Evolutionary conservation across 2,797 vertebrate species (phyloP), one percentile per base, ranked within the genome.

Genomic region (Babyrousa celebensis): DNA sequence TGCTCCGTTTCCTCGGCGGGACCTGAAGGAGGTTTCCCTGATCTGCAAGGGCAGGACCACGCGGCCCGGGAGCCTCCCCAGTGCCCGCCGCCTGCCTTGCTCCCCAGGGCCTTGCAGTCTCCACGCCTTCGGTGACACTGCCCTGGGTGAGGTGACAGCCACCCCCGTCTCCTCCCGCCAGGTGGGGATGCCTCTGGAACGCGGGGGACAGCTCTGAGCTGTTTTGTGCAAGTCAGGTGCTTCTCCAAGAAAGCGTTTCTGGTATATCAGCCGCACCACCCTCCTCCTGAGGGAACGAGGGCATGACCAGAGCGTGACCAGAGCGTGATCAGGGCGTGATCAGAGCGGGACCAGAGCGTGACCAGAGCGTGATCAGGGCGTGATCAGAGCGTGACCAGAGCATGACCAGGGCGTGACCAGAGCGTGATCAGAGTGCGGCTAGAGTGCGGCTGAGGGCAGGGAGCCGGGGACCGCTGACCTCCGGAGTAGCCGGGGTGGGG

Each of bases 1-100:
- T 29, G n/a, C 48, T 43, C 27, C 29, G 63, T 25, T 67, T 70
- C 65, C 20, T 10, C 16, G 9, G n/a, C 48, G 52, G 32, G 25
- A 40, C 48, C 21, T 23, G 12, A 0, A 1, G 16, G 48, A 32
- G 48, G 15, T 20, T 27, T 36, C 72, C 72, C 21, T 77, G 17
- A 27, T 36, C 60, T 63, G 29, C 62, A 29, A 2, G 32, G 36
- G 9, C 68, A 43, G 23, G 27, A 25, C 27, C 70, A 23, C 20
- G 4, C 1, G 3, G 27, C 85, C 40, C 21, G 12, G 10, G 15
- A 27, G 72, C 21, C 15, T 36, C 43, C 48, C 21, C 43, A 3
- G 14, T 0, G 1, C 40, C 70, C 10, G 0, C 40, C 0, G 0
- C 11, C 71, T 12, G 4, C 14, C 0, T 8, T 0, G 14, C 40